Conservation (phyloP, 2,113 vertebrate species). For the Oreochromis niloticus region DNA sequence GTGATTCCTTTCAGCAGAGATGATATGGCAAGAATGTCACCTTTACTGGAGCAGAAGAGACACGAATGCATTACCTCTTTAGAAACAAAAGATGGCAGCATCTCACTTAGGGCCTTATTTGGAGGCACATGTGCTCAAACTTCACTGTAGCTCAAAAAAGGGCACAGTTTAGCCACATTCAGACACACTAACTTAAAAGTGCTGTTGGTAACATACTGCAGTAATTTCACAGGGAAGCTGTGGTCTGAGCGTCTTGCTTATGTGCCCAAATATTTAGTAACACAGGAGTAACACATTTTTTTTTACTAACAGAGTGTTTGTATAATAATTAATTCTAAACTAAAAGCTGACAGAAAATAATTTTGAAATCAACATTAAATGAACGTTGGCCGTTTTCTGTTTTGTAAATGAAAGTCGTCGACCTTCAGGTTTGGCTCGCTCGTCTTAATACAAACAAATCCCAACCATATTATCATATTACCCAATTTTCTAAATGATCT, state of each 20-base stretch:
- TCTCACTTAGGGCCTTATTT: not conserved
- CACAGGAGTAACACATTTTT: not conserved
- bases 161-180: not conserved
- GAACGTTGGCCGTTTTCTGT: not conserved
- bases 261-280: not conserved
- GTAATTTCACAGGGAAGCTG: not conserved
- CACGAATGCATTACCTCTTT: not conserved
- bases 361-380: not conserved
- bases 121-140: not conserved
- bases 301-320: not conserved
- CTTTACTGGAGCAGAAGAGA: not conserved
- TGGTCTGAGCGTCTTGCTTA: not conserved
- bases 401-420: not conserved
- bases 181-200: not conserved
- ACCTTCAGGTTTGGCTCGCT: not conserved
- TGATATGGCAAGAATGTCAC: not conserved
- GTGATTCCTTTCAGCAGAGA: not conserved
- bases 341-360: not conserved
- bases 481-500: not conserved
- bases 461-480: not conserved
- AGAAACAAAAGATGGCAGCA: constrained; percentile 60
- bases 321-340: not conserved
- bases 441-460: not conserved
- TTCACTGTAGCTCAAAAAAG: not conserved
- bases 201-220: not conserved